Base-by-base conservation (phyloP, 2,888 invertebrate genomes). In the Tupiocoris notatus region DNA sequence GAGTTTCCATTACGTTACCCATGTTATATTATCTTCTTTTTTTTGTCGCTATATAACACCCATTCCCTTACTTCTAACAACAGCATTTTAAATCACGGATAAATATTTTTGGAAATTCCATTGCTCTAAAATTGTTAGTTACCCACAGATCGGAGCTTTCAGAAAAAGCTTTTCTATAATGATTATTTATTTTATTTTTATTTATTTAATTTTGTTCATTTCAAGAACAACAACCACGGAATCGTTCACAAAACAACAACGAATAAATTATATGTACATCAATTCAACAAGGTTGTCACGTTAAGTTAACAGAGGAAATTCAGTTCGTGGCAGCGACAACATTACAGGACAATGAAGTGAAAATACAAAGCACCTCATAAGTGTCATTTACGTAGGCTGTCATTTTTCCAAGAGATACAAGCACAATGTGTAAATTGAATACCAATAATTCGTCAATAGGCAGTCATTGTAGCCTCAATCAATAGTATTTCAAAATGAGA, bases 11-110 rank as follows among this genome's bases (percentile, higher is more conserved):
- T 70, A 59, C 70, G 59, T 24, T 25, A 59, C 57, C 24, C 17
- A 70, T 17, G 12, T 70, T 17, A 20, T 24, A 70, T 58, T 20
- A 24, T 18, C 23, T 24, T 58, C n/a, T n/a, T n/a, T n/a, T n/a
- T n/a, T n/a, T n/a, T n/a, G n/a, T n/a, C 59, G 18, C 63, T 58
- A 68, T 68, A 70, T 70, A 59, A 70, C 70, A 70, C 59, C 58
- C 58, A 70, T 70, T 59, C 59, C 57, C 58, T 59, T 70, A 59
- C 58, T 20, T 24, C 70, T 70, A 70, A 70, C 59, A 58, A 70
- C 59, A 24, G 57, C 59, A 59, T 70, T 39, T 39, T 39, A 7
- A 39, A 39, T 39, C 39, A 39, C 12, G 6, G 39, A 39, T 39
- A 39, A 39, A 39, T 39, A 39, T 39, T 39, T 12, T 12, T 7